Conservation (phyloP, 1,140 invertebrate species). For the Belonocnema kinseyi region DNA sequence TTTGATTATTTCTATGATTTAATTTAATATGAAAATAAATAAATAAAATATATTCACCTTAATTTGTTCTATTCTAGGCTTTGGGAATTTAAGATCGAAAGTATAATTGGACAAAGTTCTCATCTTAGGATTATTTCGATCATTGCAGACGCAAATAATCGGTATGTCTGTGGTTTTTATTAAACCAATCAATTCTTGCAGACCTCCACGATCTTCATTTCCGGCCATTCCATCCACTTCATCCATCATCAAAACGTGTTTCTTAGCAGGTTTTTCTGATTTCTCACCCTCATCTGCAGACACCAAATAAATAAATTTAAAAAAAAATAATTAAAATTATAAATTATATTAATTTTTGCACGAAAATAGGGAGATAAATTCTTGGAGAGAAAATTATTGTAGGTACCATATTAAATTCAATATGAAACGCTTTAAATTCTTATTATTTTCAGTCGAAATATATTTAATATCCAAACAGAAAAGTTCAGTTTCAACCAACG, state of each 20-base stretch:
- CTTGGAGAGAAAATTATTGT: no score
- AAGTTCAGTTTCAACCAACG: no score
- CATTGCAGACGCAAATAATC: constrained; percentile 99
- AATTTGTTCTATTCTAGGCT: constrained; percentile 93
- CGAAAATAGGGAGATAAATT: no score
- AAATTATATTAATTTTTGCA: no score
- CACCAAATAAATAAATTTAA: neutral
- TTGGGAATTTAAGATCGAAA: constrained; percentile 91
- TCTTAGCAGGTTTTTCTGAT: constrained; percentile 70
- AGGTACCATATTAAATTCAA: no score
- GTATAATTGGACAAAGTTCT: constrained; percentile 95
- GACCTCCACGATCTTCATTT: constrained; percentile 98
- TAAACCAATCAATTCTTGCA: constrained; percentile 94
- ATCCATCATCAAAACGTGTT: constrained; percentile 98
- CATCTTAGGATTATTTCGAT: constrained; percentile 96
- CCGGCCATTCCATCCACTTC: constrained; percentile 99
- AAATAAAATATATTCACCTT: constrained; percentile 77
- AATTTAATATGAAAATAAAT: constrained; percentile 1
- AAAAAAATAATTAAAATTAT: no score
- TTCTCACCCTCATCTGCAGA: constrained; percentile 42
- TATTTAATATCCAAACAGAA: no score
- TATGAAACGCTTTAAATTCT: no score
- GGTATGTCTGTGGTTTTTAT: constrained; percentile 95
- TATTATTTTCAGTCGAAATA: no score
- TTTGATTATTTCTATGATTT: constrained; percentile 71